These are phyloP conservation scores for Hylaeus anthracinus DNA, from an alignment of 1,140 invertebrate species.

Conservation along the genomic window DNA sequence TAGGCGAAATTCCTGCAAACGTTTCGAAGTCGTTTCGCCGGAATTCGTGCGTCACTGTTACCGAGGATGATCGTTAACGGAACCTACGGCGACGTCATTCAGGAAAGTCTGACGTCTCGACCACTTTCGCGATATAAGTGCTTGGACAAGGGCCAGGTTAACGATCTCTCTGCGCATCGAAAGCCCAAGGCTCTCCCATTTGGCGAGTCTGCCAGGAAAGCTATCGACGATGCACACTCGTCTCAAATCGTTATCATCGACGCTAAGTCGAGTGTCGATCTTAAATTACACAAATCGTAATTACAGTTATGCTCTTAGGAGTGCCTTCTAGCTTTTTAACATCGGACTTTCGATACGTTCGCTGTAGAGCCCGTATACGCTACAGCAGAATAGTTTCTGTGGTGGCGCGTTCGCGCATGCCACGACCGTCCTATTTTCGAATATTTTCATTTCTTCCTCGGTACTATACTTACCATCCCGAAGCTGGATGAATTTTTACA, in stretches of 20 bases:
- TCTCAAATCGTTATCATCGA: not conserved
- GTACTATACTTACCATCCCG: too few species aligned
- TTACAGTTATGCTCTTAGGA: too few species aligned
- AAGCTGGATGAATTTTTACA: too few species aligned
- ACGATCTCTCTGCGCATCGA: not conserved
- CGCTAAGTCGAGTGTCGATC: not conserved
- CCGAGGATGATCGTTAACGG: slow-evolving; percentile 37
- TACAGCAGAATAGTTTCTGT: too few species aligned
- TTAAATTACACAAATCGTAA: not conserved
- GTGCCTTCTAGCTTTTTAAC: too few species aligned
- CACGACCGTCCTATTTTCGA: too few species aligned
- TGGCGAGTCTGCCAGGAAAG: not conserved
- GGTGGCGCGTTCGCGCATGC: too few species aligned
- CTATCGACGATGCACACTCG: not conserved
- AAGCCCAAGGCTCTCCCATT: not conserved
- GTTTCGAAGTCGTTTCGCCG: slow-evolving; percentile 46
- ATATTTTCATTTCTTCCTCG: too few species aligned
- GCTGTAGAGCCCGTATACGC: too few species aligned
- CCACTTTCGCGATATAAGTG: not conserved
- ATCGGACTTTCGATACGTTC: too few species aligned
- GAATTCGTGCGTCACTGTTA: slow-evolving; percentile 50
- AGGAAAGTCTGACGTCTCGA: slow-evolving; percentile 38
- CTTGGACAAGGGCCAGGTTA: slow-evolving; percentile 5
- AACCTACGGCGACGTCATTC: slow-evolving; percentile 29
- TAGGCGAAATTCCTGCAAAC: slow-evolving; percentile 33